A percentile compares a stretch with the other conserved stretches of the same genome.
Evolutionary conservation across 2,888 invertebrate species (phyloP).

Genomic region (Plagodis pulveraria): DNA sequence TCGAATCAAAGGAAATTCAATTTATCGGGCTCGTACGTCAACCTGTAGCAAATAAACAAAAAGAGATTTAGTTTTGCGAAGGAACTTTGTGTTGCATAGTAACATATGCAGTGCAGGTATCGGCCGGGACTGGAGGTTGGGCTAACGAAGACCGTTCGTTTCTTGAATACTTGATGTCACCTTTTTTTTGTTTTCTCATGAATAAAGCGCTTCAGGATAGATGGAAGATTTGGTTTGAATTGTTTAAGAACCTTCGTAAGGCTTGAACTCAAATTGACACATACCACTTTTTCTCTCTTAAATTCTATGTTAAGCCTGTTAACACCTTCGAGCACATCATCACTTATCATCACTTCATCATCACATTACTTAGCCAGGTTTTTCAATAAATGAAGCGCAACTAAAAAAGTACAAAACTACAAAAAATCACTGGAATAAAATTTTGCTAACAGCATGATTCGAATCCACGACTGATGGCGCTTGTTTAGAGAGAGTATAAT

Average conservation of each 20-base stretch:
- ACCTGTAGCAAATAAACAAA: slow-evolving; percentile 77
- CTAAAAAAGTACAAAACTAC: no score
- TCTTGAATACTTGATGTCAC: slow-evolving; percentile 74
- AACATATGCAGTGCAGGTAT: slow-evolving; percentile 83
- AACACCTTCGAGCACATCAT: no score
- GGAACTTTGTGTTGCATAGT: slow-evolving; percentile 54
- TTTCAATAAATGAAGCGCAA: not conserved
- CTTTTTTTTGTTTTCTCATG: slow-evolving; percentile 40
- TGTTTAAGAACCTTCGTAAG: slow-evolving; percentile 1
- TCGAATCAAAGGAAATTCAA: slow-evolving; percentile 80
- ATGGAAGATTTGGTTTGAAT: slow-evolving; percentile 34
- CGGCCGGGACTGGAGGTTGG: slow-evolving; percentile 49
- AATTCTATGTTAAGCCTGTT: no score
- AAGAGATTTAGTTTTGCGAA: slow-evolving; percentile 69
- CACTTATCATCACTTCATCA: no score
- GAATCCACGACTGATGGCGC: not conserved
- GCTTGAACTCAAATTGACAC: not conserved
- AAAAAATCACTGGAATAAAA: not conserved
- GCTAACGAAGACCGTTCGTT: slow-evolving; percentile 78
- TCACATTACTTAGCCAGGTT: not conserved
- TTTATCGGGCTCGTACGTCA: slow-evolving; percentile 72
- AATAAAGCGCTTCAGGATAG: slow-evolving; percentile 49
- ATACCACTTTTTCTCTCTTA: not conserved
- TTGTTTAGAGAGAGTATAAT: no score
- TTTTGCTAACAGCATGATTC: no score